Base-by-base conservation (phyloP, 2,888 invertebrate species). In the Tetropium fuscum region DNA sequence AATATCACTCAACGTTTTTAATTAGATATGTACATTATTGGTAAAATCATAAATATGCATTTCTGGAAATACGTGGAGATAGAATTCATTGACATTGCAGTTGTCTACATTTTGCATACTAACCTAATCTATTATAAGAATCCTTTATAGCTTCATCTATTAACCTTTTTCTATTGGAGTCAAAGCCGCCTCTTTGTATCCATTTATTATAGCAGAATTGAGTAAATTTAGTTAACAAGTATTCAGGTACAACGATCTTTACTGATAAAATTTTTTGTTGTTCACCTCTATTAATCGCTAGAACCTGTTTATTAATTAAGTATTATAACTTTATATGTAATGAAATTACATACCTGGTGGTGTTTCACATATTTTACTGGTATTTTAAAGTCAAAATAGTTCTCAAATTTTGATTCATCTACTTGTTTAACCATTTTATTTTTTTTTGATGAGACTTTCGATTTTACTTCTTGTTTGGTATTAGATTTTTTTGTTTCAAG, bases 251-350 rank as follows among this genome's bases (percentile, higher is more conserved):
- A 27, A 84, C 79, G 8, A 95, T 82, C 84, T 94, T 94, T 0
- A 95, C 90, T 2, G 87, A 85, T 0, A 97, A 81, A 44, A 88
- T 84, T 79, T 95, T 95, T 57, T 90, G 86, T 63, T 88, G 87
- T 80, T 95, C 95, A 0, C 93, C 97, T 71, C 97, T 86, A 78
- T 95, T 95, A 8, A 97, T 87, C 0, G 97, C 97, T 68, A 97
- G 81, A 20, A 93, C 88, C 85, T 87, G 72, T n/a, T n/a, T n/a
- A n/a, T n/a, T n/a, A 6, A 74, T 7, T 22, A 8, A 32, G 3
- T n/a, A n/a, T 3, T 15, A 36, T 32, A 11, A 32, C n/a, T 55
- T 25, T 30, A 7, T 8, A 10, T 1, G 5, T 10, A 48, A 43
- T 11, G 30, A n/a, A 6, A 40, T 3, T 47, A 27, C 41, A 30